Base-by-base conservation (phyloP, 2,113 vertebrate genomes). In the Tragelaphus buxtoni region DNA sequence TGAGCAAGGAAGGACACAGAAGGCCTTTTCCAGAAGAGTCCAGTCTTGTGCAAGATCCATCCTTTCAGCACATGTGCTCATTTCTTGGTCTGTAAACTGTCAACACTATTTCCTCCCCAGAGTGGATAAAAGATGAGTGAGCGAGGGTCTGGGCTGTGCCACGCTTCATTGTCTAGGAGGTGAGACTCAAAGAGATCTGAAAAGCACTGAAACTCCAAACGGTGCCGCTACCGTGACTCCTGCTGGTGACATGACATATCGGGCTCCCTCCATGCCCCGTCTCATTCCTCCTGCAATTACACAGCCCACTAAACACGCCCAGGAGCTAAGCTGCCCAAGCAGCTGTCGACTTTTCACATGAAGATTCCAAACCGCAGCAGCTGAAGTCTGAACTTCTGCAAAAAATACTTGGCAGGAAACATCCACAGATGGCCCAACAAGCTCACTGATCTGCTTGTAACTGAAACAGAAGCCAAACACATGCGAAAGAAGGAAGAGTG, bases 361-460 rank as follows among this genome's bases (percentile, higher is more conserved):
- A 42, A 94, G 84, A 63, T 91, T 79, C 76, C 87, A 95, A 79
- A 90, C 79, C 88, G 1, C 90, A 80, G 81, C 76, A 39, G 63
- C 79, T 35, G 42, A 88, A 88, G 55, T 51, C 55, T 13, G 74
- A 88, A 60, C 84, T 90, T 92, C 86, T 79, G 80, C 65, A 74
- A 91, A 65, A 83, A 26, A 11, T 42, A 9, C 24, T 88, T 92
- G 95, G 96, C 90, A 76, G n/a, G 76, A 96, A 77, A 81, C 51
- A 35, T 45, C 18, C 49, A 2, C 95, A 88, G 97, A 96, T 95
- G 92, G 76, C 84, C 88, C 42, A 47, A 24, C 51, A 55, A 58
- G 69, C 60, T 90, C 87, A 80, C 65, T 56, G 49, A 76, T 95
- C 72, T 65, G 6, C 92, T 95, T 47, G 42, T 56, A 84, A 51